Base-by-base conservation (phyloP, 1,140 invertebrate species). In the Episyrphus balteatus region DNA sequence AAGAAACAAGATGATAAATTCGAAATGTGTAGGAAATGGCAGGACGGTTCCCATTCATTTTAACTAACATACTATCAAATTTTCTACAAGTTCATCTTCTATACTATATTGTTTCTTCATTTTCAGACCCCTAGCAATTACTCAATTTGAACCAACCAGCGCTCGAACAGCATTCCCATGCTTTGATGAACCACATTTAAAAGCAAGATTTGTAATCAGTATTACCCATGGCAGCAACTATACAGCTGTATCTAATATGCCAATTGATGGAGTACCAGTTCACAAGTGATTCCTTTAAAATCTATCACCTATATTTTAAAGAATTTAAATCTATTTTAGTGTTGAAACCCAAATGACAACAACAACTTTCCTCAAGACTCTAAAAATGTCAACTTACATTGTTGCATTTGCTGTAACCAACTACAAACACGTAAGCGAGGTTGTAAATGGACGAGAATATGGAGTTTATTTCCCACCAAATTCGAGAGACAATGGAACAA, bases 161-260 rank as follows among this genome's bases (percentile, higher is more conserved):
- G 87, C 88, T 1, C 73, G 91, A 10, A 72, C 79, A 34, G 84
- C 84, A 3, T 92, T 93, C 58, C 91, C 91, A 0, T 92, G 88
- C 60, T 88, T 87, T 57, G 92, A 96, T 66, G 91, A 96, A 57
- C 92, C 92, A 0, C 71, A 73, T 13, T 79, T 86, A 51, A 91
- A 89, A 58, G 79, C 85, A 0, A 75, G 71, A 3, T 92, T 86
- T 55, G 71, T 61, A 13, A 68, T 88, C 1, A 69, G 63, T 0
- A 55, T 89, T 12, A 77, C 78, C 0, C 74, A 73, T 44, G 71
- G 71, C 2, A 55, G 46, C 2, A 61, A 68, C 9, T 71, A 79
- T 47, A 69, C 49, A 1, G 74, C 73, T 0, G 66, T 81, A 5
- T 76, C 74, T 1, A 84, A 84, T 59, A 81, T 79, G 70, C 68